Conservation (phyloP, 1,140 invertebrate species). For the Hycleus phaleratus region DNA sequence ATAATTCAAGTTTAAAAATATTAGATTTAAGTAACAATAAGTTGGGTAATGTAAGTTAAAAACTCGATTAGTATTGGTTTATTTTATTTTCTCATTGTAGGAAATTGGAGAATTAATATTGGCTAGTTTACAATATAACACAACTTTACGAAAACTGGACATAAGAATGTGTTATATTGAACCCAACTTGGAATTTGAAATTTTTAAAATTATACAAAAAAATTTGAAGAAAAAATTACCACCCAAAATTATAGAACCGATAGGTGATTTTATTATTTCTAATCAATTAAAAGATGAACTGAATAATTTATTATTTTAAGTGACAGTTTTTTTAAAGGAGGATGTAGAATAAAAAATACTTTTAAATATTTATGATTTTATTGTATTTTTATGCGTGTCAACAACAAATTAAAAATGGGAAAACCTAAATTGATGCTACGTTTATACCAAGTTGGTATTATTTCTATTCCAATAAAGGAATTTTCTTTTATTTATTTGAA, state of each 20-base stretch:
- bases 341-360: too few relatives aligned
- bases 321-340: too few relatives aligned
- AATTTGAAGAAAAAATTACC: neutral
- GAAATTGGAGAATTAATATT: conserved; percentile 18
- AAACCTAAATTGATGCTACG: neutral
- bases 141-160: conserved; percentile 18
- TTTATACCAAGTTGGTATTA: too few relatives aligned
- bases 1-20: conserved; percentile 4
- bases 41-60: conserved; percentile 5
- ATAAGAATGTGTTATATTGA: conserved; percentile 21
- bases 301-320: neutral
- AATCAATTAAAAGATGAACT: neutral
- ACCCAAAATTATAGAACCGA: conserved; percentile 2
- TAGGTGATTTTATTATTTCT: conserved; percentile 3
- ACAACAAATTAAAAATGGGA: too few relatives aligned
- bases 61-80: too few relatives aligned
- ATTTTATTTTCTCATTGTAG: conserved; percentile 3
- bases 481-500: too few relatives aligned
- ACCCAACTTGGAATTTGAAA: conserved; percentile 9
- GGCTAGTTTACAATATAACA: conserved; percentile 12
- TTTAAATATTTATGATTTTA: too few relatives aligned
- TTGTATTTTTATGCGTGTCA: too few relatives aligned
- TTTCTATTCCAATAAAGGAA: too few relatives aligned
- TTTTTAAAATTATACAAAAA: conserved; percentile 8
- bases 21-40: conserved; percentile 10